phyloP scores from a whole-genome alignment of 2,797 vertebrate species.

The Pantherophis alleghaniensis region DNA sequence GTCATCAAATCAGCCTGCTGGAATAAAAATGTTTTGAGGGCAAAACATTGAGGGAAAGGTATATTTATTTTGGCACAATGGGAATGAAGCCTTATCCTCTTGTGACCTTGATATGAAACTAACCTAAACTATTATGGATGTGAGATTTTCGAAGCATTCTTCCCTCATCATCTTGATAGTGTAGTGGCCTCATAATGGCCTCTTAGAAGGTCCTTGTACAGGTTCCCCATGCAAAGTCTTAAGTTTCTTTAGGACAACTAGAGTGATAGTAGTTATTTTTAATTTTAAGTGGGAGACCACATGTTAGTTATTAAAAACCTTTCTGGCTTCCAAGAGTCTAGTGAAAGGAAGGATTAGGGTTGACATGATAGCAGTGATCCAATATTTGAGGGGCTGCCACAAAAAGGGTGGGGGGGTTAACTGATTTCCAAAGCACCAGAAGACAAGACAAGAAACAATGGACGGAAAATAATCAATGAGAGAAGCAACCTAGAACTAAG shows the following conservation, averaged over 20 bases:
- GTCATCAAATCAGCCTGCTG: neutral
- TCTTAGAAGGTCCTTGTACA: constrained; percentile 43
- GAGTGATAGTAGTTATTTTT: neutral
- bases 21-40: too few species aligned
- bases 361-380: neutral
- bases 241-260: neutral
- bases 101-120: constrained; percentile 29
- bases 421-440: neutral
- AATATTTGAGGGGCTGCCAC: neutral
- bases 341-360: neutral
- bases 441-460: neutral
- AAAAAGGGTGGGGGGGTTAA: neutral
- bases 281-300: neutral
- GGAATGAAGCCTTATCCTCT: neutral
- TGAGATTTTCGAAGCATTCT: constrained; percentile 50
- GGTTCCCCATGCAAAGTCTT: neutral
- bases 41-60: neutral
- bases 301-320: neutral
- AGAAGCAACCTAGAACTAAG: too few species aligned
- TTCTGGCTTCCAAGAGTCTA: neutral
- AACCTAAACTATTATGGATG: constrained; percentile 40
- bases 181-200: constrained; percentile 47
- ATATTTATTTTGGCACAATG: constrained; percentile 36
- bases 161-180: constrained; percentile 46
- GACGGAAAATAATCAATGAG: too few species aligned